These are phyloP conservation scores for Galerucella pusilla DNA, from an alignment of 2,888 invertebrate species.

Conservation along the genomic window DNA sequence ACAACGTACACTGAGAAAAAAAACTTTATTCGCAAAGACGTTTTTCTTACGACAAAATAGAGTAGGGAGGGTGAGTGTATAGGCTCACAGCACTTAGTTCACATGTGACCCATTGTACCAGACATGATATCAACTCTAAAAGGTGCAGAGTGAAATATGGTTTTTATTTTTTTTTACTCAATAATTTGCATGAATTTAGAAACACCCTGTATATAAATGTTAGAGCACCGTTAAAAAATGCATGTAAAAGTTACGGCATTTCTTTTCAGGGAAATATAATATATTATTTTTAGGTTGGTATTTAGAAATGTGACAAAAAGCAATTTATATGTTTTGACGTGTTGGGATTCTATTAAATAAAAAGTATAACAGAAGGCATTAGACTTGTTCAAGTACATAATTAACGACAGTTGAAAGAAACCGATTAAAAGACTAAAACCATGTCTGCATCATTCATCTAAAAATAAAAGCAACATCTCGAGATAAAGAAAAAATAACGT, in stretches of 20 bases:
- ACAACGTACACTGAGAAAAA: not conserved
- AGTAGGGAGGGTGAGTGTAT: no score
- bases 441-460: conserved; percentile 15
- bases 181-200: no score
- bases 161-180: no score
- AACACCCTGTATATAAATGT: no score
- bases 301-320: not conserved
- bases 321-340: not conserved
- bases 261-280: not conserved
- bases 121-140: no score
- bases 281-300: not conserved
- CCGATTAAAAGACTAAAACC: conserved; percentile 13
- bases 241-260: no score
- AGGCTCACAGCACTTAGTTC: no score
- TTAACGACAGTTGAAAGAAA: conserved; percentile 6
- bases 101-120: no score
- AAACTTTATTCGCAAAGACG: not conserved
- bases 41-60: no score
- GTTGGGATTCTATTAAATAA: not conserved
- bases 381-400: conserved; percentile 17
- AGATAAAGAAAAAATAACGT: conserved; percentile 3
- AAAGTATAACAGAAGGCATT: not conserved
- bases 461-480: conserved; percentile 9
- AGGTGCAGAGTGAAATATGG: no score
- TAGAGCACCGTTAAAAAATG: no score